Base-by-base conservation (phyloP, 2,888 invertebrate genomes). In the Congeria kusceri region DNA sequence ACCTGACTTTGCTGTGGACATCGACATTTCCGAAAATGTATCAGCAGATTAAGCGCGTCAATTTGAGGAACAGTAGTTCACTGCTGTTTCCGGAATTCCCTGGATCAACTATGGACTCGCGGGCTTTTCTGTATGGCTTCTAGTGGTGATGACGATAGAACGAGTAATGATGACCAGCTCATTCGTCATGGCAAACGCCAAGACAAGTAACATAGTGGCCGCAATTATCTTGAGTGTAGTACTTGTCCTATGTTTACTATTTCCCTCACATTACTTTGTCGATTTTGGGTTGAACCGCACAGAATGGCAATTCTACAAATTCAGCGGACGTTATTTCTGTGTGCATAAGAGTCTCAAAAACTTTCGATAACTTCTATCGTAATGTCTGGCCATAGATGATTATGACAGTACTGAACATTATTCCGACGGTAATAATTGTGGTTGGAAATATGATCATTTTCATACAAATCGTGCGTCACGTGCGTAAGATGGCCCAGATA, bases 41-140 rank as follows among this genome's bases (percentile, higher is more conserved):
- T 15, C 23, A 58, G 27, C 20, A 29, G 7, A 23, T 58, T 3
- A 5, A 20, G 7, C n/a, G 58, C 2, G 15, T 58, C 3, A n/a
- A 58, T 28, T 1, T 58, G 1, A 29, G n/a, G 28, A 29, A 58
- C n/a, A 58, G 23, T 27, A 25, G 23, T 11, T 7, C 58, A 13
- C 27, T 58, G 13, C 1, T 58, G 58, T 58, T 25, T 58, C 2
- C n/a, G 27, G n/a, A 7, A 7, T 27, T 23, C 58, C 28, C 13
- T 58, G 58, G 58, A 27, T 29, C 7, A 58, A n/a, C 27, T 27
- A 28, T 23, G 29, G 28, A 28, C 11, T 29, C n/a, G 58, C 27
- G 29, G 58, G 28, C 4, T 58, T 27, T 29, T 58, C 58, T n/a
- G 58, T 58, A 9, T 58, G 58, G 58, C 25, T 58, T 28, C 29